Evolutionary conservation across 2,797 vertebrate genomes (phyloP).

Genomic region (Rhinophrynus dorsalis): DNA sequence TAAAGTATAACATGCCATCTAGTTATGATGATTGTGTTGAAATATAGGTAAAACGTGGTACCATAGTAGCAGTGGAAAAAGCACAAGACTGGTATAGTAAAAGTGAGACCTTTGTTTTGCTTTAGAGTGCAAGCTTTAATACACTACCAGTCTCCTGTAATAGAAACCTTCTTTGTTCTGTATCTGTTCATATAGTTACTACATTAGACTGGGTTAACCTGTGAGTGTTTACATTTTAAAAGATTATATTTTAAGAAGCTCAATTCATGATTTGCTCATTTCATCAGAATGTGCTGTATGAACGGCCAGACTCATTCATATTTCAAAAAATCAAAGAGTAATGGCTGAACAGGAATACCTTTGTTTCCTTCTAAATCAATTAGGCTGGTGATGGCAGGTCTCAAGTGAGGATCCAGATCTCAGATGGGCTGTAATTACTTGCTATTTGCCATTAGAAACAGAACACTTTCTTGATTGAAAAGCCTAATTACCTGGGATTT

Average conservation of each 20-base stretch:
- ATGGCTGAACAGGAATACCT: conserved; percentile 53
- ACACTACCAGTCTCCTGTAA: no score
- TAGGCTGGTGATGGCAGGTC: conserved; percentile 52
- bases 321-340: conserved; percentile 49
- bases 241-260: not conserved
- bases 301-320: conserved; percentile 26
- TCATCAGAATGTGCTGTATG: conserved; percentile 20
- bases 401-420: conserved; percentile 49
- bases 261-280: not conserved
- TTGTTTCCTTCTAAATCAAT: conserved; percentile 57
- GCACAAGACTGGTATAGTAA: no score
- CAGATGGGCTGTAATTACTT: conserved; percentile 52
- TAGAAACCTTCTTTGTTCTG: no score
- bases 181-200: no score
- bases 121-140: no score
- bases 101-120: no score
- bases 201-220: no score
- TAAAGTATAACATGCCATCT: no score
- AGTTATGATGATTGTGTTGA: no score
- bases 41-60: no score
- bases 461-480: conserved; percentile 59
- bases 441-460: conserved; percentile 55
- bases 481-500: conserved; percentile 58
- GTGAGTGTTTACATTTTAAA: no score
- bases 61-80: no score